Evolutionary conservation across 2,888 invertebrate species (phyloP).

Genomic region (Patella pellucida): DNA sequence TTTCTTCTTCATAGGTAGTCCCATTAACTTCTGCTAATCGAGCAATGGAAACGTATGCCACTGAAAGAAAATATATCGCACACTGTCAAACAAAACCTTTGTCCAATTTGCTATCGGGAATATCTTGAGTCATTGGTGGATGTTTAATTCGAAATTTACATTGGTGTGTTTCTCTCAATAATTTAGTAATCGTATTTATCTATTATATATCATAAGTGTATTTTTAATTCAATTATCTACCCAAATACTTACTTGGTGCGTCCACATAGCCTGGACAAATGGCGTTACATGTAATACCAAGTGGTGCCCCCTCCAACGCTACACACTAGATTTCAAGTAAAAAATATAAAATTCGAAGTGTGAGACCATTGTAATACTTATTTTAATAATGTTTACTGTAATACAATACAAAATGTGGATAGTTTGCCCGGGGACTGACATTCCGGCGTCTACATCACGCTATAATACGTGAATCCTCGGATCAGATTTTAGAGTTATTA

Average conservation of each 20-base stretch:
- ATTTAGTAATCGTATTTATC: too few species aligned
- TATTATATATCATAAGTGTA: too few species aligned
- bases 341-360: background rate
- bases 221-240: background rate
- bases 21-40: background rate
- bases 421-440: background rate
- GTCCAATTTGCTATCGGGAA: too few species aligned
- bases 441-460: background rate
- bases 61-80: background rate
- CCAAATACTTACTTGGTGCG: conserved; percentile 52
- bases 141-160: too few species aligned
- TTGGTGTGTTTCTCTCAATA: too few species aligned
- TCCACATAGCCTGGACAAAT: conserved; percentile 66
- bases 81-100: too few species aligned
- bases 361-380: too few species aligned
- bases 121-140: too few species aligned
- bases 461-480: too few species aligned
- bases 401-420: background rate
- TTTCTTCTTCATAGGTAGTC: background rate
- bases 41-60: background rate
- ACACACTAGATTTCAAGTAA: conserved; percentile 45
- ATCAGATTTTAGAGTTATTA: too few species aligned
- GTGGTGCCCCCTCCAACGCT: conserved; percentile 61
- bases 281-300: conserved; percentile 64
- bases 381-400: too few species aligned